A percentile compares a stretch with the other conserved stretches of the same genome.
These are phyloP conservation scores for Semaprochilodus insignis DNA, from an alignment of 2,797 vertebrate genomes.

Conservation along the genomic window DNA sequence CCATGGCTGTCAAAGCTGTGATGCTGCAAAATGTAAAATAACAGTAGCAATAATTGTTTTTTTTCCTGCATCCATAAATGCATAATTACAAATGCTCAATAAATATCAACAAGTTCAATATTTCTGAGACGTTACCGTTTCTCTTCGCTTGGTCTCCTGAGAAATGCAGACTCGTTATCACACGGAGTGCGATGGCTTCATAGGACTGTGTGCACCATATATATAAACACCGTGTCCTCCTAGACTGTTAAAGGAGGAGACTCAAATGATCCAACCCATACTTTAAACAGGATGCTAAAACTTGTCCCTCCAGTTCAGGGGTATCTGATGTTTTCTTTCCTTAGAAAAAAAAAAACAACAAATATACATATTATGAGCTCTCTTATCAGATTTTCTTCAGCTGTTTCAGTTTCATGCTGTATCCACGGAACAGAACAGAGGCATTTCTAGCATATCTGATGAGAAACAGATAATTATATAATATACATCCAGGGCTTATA, in stretches of 20 bases:
- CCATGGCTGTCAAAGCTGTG: conserved; percentile 22
- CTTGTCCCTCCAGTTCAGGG: background rate
- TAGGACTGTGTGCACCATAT: background rate
- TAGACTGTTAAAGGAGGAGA: background rate
- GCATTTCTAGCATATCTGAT: too few species aligned
- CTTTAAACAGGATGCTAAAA: background rate
- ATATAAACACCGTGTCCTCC: background rate
- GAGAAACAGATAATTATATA: too few species aligned
- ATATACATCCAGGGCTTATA: too few species aligned
- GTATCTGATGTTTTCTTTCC: background rate
- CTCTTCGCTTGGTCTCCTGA: background rate
- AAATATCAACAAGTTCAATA: background rate
- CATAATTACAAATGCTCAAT: background rate
- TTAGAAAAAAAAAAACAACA: background rate
- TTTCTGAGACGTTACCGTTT: background rate
- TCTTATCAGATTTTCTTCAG: background rate
- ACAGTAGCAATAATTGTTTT: background rate
- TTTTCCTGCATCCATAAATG: background rate
- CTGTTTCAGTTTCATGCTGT: background rate
- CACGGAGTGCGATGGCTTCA: background rate
- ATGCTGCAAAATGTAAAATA: conserved; percentile 6
- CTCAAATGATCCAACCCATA: background rate
- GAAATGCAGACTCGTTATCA: background rate
- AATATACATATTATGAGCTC: background rate
- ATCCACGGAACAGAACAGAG: background rate